These are phyloP conservation scores for Sarotherodon lohbergeri DNA, from an alignment of 2,113 vertebrate species.

Conservation along the genomic window DNA sequence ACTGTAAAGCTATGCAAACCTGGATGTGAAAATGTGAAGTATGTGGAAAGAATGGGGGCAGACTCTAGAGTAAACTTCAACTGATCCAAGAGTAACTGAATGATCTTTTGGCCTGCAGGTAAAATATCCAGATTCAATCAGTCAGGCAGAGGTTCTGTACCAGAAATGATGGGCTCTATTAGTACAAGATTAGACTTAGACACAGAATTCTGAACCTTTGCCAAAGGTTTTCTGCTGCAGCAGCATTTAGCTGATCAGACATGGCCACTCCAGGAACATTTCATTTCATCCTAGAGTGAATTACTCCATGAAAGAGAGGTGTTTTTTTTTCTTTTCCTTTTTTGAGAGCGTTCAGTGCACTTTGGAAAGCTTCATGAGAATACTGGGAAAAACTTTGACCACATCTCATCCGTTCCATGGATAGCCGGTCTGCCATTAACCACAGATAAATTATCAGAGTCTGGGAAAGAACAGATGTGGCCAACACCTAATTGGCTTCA, in stretches of 20 bases:
- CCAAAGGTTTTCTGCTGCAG: neutral
- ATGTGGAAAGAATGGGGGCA: constrained; percentile 60
- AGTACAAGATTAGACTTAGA: neutral
- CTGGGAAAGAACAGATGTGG: constrained; percentile 44
- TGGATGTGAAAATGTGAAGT: constrained; percentile 43
- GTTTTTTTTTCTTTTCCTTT: neutral
- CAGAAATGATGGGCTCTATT: neutral
- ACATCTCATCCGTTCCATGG: constrained; percentile 46
- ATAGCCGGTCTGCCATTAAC: constrained; percentile 32
- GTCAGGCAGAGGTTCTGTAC: neutral
- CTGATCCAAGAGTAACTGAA: constrained; percentile 62
- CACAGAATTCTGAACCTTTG: neutral
- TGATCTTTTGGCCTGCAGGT: constrained; percentile 16
- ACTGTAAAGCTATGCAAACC: constrained; percentile 11
- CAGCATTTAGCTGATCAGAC: neutral
- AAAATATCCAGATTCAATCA: constrained; percentile 42
- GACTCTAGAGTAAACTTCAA: constrained; percentile 52
- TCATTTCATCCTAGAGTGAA: constrained; percentile 13
- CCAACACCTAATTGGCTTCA: constrained; percentile 55
- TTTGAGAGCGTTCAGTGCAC: neutral
- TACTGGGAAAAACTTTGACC: constrained; percentile 32
- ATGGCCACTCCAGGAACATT: constrained; percentile 11
- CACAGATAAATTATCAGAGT: constrained; percentile 52
- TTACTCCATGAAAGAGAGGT: neutral
- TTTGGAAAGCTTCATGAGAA: constrained; percentile 54